Percentiles rank a stretch among this genome's conserved stretches.
These are phyloP conservation scores for Spodoptera frugiperda DNA, from an alignment of 1,140 invertebrate species.

Conservation along the genomic window DNA sequence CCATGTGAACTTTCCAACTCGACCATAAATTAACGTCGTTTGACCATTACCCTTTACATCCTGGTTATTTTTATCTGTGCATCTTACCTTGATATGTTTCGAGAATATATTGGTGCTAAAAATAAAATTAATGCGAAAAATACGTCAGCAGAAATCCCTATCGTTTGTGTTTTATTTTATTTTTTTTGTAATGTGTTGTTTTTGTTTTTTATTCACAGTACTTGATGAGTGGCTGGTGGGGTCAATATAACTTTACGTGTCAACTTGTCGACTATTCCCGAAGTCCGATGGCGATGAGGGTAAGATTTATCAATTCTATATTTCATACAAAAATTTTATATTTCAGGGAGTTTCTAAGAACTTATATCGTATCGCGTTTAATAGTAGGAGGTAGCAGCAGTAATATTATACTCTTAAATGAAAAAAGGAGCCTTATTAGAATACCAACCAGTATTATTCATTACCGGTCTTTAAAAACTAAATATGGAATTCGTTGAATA, in stretches of 20 bases:
- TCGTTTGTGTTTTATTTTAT: too few species aligned
- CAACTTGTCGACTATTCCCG: conserved; percentile 97
- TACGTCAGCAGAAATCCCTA: background rate
- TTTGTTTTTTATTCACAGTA: conserved; percentile 88
- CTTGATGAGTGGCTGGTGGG: conserved; percentile 94
- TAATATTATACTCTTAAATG: background rate
- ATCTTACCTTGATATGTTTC: too few species aligned
- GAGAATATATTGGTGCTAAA: background rate
- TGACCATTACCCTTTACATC: too few species aligned
- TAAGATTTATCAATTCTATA: conserved; percentile 83
- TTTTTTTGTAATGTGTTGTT: background rate
- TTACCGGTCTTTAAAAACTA: too few species aligned
- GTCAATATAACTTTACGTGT: conserved; percentile 96
- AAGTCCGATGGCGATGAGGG: conserved; percentile 93
- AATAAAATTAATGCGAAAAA: background rate
- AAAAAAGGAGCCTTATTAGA: background rate
- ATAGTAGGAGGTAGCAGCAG: too few species aligned
- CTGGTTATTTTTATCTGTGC: too few species aligned
- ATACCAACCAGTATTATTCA: too few species aligned
- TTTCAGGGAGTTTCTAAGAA: background rate
- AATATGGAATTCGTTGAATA: too few species aligned
- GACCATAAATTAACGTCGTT: background rate
- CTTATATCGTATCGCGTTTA: too few species aligned
- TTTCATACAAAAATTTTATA: too few species aligned
- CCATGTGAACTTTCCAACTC: background rate